Conservation (phyloP, 2,888 invertebrate genomes). For the Drosophila ochracea region DNA sequence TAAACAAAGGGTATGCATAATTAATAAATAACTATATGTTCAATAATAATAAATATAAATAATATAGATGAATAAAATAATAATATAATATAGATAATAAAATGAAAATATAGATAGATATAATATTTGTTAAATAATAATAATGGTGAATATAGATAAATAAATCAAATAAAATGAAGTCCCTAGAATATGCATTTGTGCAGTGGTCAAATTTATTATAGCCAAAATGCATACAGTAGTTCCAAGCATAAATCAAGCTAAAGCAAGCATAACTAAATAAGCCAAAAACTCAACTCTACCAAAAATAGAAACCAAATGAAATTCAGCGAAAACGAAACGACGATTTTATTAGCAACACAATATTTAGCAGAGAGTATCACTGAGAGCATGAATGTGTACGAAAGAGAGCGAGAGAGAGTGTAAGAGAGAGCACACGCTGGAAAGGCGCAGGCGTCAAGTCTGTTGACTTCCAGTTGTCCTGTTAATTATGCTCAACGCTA, state of each 20-base stretch:
- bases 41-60: not conserved
- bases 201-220: slow-evolving; percentile 62
- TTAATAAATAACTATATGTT: not conserved
- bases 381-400: not conserved
- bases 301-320: slow-evolving; percentile 61
- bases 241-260: slow-evolving; percentile 75
- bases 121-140: not conserved
- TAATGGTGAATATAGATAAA: slow-evolving; percentile 2
- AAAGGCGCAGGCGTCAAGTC: slow-evolving; percentile 39
- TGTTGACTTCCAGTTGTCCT: slow-evolving; percentile 39
- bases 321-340: slow-evolving; percentile 70
- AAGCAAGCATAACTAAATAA: slow-evolving; percentile 60
- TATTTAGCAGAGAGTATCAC: slow-evolving; percentile 29
- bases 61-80: not conserved
- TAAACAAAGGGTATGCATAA: not conserved
- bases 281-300: slow-evolving; percentile 11
- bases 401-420: slow-evolving; percentile 1
- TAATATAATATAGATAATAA: not conserved
- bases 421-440: not conserved
- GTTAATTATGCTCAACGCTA: slow-evolving; percentile 14
- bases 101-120: not conserved
- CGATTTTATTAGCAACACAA: slow-evolving; percentile 34
- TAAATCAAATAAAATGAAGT: not conserved
- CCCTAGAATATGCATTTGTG: slow-evolving; percentile 33
- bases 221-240: slow-evolving; percentile 70